A percentile compares a stretch with the other conserved stretches of the same genome.
phyloP scores from a whole-genome alignment of 2,888 invertebrate species.

The Microctonus hyperodae region DNA sequence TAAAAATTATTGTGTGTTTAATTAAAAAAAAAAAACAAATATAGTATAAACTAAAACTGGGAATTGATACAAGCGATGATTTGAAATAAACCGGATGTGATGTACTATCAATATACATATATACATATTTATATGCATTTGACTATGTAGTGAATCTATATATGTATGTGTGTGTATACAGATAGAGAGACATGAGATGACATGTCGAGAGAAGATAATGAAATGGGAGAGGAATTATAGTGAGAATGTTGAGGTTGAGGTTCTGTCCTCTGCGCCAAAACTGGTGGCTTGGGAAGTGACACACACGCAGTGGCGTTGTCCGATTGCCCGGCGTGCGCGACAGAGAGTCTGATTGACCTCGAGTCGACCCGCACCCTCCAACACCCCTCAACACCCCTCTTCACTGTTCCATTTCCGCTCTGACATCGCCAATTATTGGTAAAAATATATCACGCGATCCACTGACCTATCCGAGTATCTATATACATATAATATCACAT shows the following conservation, averaged over 20 bases:
- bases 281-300: conserved; percentile 11
- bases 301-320: conserved; percentile 21
- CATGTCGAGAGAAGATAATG: neutral
- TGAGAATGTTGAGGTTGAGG: conserved; percentile 22
- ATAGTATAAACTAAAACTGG: no score
- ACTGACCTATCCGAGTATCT: conserved; percentile 27
- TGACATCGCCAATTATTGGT: conserved; percentile 32
- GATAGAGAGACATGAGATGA: neutral
- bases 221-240: neutral
- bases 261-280: conserved; percentile 28
- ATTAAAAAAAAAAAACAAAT: no score
- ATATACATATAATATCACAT: neutral
- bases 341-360: conserved; percentile 34
- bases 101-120: no score
- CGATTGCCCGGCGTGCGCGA: conserved; percentile 24
- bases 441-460: conserved; percentile 31
- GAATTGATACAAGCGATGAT: no score
- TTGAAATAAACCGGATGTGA: no score
- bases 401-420: conserved; percentile 29
- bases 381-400: conserved; percentile 28
- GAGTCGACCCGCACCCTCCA: conserved; percentile 10
- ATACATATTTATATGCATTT: no score
- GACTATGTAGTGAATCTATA: no score
- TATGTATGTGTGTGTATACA: no score
- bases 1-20: no score